Evolutionary conservation across 2,113 vertebrate genomes (phyloP), one percentile per base, ranked within the genome.

Genomic region (Gambusia affinis): DNA sequence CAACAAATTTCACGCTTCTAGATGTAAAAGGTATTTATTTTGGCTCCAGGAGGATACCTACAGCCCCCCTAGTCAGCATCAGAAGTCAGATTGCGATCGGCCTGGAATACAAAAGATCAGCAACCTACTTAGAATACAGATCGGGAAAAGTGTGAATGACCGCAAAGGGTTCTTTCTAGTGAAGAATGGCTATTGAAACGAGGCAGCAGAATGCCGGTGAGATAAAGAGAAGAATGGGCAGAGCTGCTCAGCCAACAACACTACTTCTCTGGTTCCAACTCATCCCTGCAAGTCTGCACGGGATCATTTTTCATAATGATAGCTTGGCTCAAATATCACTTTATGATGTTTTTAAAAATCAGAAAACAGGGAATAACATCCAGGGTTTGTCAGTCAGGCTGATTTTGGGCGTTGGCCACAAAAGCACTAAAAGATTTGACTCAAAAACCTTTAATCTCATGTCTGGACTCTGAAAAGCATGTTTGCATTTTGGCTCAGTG

Each of bases 121-220:
- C 57, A 63, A 81, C 80, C 81, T 80, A 91, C 81, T 94, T 93
- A 74, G 90, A 92, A 94, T 93, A 91, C 91, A 91, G 91, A 92
- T 92, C 81, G 81, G 77, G 67, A 82, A 72, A 91, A 78, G 87
- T 92, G 91, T 92, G 89, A 94, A 92, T 75, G 82, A 78, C 81
- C 37, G 85, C 51, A 67, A 75, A 82, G 79, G 68, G 76, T 72
- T 78, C 79, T 84, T 83, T 82, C 79, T 47, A 61, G 51, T 85
- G 78, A 89, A 92, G 91, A 91, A 94, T 90, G 86, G 81, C 83
- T 87, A 92, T 93, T 92, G 90, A 91, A 92, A 93, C 85, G 78
- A 90, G 81, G 84, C 68, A 73, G 86, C 90, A 89, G 90, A 94
- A 91, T 92, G 88, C 70, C 76, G 76, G 65, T 1, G 70, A 94